These are phyloP conservation scores for Odiellus spinosus DNA, from an alignment of 2,888 invertebrate species.

Conservation along the genomic window DNA sequence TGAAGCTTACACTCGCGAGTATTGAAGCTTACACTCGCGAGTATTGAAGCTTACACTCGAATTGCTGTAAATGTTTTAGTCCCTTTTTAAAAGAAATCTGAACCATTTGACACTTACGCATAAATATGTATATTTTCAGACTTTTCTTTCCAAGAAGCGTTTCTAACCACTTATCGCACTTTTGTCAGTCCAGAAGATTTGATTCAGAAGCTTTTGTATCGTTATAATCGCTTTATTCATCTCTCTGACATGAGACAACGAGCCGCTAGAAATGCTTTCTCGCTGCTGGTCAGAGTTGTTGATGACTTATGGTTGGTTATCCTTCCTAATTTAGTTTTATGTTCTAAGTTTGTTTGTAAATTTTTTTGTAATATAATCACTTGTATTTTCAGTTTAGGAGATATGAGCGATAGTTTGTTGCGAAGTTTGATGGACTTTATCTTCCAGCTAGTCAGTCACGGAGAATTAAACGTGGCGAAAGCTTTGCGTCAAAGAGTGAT, in stretches of 20 bases:
- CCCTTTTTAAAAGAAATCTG: background rate
- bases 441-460: constrained; percentile 76
- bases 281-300: constrained; percentile 80
- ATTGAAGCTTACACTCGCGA: too few species aligned
- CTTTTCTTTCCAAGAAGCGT: constrained; percentile 91
- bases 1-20: too few species aligned
- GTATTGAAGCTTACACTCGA: too few species aligned
- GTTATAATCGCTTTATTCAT: constrained; percentile 56
- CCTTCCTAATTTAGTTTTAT: background rate
- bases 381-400: constrained; percentile 48
- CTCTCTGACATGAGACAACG: constrained; percentile 29
- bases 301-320: constrained; percentile 81
- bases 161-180: constrained; percentile 91
- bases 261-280: constrained; percentile 64
- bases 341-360: constrained; percentile 13
- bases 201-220: constrained; percentile 65
- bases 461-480: constrained; percentile 80
- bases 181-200: constrained; percentile 76
- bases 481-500: constrained; percentile 74
- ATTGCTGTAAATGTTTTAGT: too few species aligned
- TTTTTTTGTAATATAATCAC: constrained; percentile 9
- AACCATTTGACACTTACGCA: too few species aligned
- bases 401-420: constrained; percentile 62
- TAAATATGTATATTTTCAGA: constrained; percentile 37
- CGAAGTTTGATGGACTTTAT: constrained; percentile 80